Evolutionary conservation across 2,113 vertebrate species (phyloP), one percentile per base, ranked within the genome.

Genomic region (Tamias sibiricus): DNA sequence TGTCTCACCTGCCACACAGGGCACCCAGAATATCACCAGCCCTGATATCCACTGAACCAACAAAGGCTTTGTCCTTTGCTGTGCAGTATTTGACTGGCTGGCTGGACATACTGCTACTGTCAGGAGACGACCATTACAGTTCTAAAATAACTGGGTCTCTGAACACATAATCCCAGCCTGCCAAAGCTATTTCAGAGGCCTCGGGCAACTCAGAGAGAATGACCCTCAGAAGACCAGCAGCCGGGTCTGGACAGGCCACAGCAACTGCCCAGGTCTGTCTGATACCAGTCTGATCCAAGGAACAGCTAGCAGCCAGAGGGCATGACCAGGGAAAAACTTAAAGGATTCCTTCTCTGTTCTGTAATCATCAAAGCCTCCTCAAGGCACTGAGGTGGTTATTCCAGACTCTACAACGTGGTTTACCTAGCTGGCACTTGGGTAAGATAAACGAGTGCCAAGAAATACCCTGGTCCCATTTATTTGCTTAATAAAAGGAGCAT

Each of bases 171-270:
- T 57, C 62, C 59, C 54, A 49, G 37, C n/a, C 62, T 77, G 87
- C 42, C n/a, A 17, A 32, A 59, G 30, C 85, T 96, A 75, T 80
- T 84, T 95, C 69, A 40, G 81, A 71, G n/a, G 71, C n/a, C 40
- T 84, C 3, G 8, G 40, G 49, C 4, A 64, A 37, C 42, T 87
- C 47, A 64, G 64, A 59, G 52, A 90, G 87, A 91, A 91, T 6
- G 28, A 83, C 4, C 47, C 76, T 62, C 16, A 20, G 8, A 74
- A 47, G 32, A 62, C n/a, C 22, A 54, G 42, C 64, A 77, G 32
- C n/a, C 77, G 35, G 26, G 35, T 69, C 76, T 76, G 24, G 88
- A 4, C 17, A 64, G 28, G 54, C n/a, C 35, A 62, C 0, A 83
- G 72, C 57, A 77, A 71, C 40, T n/a, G 49, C n/a, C 16, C 44